Evolutionary conservation across 2,888 invertebrate species (phyloP).

Genomic region (Melipona bicolor): DNA sequence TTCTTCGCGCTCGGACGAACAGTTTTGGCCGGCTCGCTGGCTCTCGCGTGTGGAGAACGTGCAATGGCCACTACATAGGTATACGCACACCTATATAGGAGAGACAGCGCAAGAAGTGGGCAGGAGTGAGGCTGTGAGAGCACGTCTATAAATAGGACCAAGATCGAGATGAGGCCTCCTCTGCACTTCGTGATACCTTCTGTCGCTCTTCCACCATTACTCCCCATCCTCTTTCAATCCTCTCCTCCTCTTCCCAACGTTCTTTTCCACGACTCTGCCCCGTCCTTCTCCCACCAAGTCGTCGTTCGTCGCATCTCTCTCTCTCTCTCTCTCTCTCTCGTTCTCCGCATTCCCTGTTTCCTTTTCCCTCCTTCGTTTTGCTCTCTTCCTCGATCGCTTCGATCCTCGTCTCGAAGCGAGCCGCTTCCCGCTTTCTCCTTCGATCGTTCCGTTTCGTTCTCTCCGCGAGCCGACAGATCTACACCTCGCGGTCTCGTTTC

Average conservation of each 20-base stretch:
- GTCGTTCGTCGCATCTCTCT: neutral
- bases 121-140: constrained; percentile 83
- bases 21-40: constrained; percentile 64
- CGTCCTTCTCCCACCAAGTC: constrained; percentile 25
- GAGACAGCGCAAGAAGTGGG: constrained; percentile 80
- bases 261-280: constrained; percentile 20
- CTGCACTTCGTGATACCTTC: constrained; percentile 78
- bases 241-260: constrained; percentile 38
- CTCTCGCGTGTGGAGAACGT: constrained; percentile 60
- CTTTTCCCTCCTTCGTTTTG: constrained; percentile 50
- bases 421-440: constrained; percentile 43
- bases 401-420: constrained; percentile 4
- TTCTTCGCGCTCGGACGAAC: constrained; percentile 63
- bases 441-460: constrained; percentile 5
- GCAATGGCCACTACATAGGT: constrained; percentile 64
- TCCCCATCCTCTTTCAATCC: constrained; percentile 33
- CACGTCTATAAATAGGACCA: constrained; percentile 83
- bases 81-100: constrained; percentile 71
- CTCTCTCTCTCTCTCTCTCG: constrained; percentile 8
- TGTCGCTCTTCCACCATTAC: constrained; percentile 38
- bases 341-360: constrained; percentile 17
- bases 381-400: constrained; percentile 27
- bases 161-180: constrained; percentile 82
- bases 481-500: constrained; percentile 3
- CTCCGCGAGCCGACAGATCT: neutral